phyloP scores from a whole-genome alignment of 2,113 vertebrate genomes.

The Onychostruthus taczanowskii region DNA sequence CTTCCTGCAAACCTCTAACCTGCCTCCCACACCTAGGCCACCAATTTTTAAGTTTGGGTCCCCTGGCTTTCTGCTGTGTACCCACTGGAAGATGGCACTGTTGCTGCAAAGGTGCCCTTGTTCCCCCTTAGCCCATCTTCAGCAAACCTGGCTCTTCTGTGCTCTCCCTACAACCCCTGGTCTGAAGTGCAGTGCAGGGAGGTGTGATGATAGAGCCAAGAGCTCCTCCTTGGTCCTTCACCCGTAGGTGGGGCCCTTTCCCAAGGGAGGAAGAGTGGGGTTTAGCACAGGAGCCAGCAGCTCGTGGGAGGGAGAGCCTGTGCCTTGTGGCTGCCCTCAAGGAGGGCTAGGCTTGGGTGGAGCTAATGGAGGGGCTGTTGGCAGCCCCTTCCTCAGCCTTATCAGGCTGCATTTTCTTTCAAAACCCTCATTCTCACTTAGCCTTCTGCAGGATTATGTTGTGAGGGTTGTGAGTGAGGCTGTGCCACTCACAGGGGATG shows the following conservation, averaged over 20 bases:
- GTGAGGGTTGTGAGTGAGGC: not conserved
- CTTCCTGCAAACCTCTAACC: not conserved
- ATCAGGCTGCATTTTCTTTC: not conserved
- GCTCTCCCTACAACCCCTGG: not conserved
- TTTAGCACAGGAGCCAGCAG: not conserved
- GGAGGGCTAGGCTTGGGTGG: not conserved
- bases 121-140: not conserved
- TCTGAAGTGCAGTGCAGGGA: not conserved
- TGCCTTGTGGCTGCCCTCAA: not conserved
- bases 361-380: not conserved
- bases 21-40: not conserved
- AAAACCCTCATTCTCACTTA: not conserved
- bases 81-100: not conserved
- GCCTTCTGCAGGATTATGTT: not conserved
- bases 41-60: not conserved
- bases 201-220: not conserved
- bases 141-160: not conserved
- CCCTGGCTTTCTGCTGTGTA: not conserved
- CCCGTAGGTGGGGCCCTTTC: constrained; percentile 45
- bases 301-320: not conserved
- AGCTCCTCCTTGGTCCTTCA: not conserved
- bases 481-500: not conserved
- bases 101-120: not conserved
- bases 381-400: not conserved
- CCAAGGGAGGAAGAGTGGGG: not conserved